phyloP scores from a whole-genome alignment of 1,140 invertebrate genomes.

The Eufriesea mexicana region DNA sequence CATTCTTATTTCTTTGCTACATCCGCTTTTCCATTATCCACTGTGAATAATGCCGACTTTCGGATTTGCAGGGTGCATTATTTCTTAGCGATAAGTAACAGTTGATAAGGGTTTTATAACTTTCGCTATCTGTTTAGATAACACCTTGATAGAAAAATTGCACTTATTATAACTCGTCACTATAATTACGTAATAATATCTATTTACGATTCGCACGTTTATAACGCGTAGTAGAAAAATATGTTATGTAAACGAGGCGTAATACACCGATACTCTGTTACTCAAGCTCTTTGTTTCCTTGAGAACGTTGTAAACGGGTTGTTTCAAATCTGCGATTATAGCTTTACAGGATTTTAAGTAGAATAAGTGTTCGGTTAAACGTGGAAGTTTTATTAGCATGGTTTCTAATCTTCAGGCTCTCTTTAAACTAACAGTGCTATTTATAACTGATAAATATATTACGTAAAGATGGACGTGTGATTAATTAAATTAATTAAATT shows the following conservation, averaged over 20 bases:
- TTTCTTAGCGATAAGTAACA: background rate
- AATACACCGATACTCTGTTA: background rate
- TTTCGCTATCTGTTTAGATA: conserved; percentile 35
- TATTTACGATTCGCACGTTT: background rate
- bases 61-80: background rate
- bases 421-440: too few relatives aligned
- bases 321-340: too few relatives aligned
- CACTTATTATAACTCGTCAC: background rate
- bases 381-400: too few relatives aligned
- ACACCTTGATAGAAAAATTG: background rate
- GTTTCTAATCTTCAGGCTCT: too few relatives aligned
- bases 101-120: conserved; percentile 19
- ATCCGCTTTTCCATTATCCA: background rate
- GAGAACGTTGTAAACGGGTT: too few relatives aligned
- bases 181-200: background rate
- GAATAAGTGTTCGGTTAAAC: too few relatives aligned
- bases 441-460: too few relatives aligned
- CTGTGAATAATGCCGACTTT: background rate
- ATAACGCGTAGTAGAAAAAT: background rate
- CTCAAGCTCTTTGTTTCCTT: background rate
- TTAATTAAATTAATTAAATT: too few relatives aligned
- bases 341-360: too few relatives aligned
- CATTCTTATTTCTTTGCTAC: conserved; percentile 5
- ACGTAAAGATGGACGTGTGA: too few relatives aligned
- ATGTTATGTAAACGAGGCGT: background rate